phyloP scores from a whole-genome alignment of 2,888 invertebrate species.

The Drosophila paranaensis region DNA sequence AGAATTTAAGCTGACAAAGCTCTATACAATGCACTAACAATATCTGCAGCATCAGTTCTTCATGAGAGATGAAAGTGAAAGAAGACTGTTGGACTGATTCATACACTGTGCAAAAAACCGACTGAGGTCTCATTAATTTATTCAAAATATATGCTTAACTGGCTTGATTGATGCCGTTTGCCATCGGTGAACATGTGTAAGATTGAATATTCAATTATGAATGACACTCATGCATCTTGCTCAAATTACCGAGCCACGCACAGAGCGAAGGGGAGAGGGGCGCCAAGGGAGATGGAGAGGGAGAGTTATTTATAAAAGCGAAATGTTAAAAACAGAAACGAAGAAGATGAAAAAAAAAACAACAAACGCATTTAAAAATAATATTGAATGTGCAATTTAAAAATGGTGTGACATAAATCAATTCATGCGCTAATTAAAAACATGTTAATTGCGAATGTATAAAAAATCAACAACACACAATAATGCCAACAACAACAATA shows the following conservation, averaged over 20 bases:
- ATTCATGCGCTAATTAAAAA: conserved; percentile 68
- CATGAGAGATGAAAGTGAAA: too few species aligned
- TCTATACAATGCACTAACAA: neutral
- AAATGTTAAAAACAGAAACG: conserved; percentile 16
- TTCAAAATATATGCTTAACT: conserved; percentile 10
- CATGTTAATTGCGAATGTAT: conserved; percentile 63
- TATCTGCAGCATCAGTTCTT: neutral
- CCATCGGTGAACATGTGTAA: conserved; percentile 14
- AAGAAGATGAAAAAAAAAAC: too few species aligned
- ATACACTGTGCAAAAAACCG: neutral
- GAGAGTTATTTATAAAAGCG: conserved; percentile 46
- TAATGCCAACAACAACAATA: conserved; percentile 7
- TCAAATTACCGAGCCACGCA: conserved; percentile 46
- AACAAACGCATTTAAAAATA: conserved; percentile 48
- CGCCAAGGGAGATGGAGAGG: neutral
- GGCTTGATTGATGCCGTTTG: conserved; percentile 35
- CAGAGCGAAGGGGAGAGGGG: neutral
- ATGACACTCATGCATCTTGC: conserved; percentile 51
- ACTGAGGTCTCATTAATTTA: conserved; percentile 6
- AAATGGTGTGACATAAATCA: conserved; percentile 69
- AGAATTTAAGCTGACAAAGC: neutral
- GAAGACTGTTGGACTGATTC: too few species aligned
- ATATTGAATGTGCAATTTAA: conserved; percentile 57
- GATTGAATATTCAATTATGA: conserved; percentile 41
- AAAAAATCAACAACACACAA: neutral